Conservation (phyloP, 2,888 invertebrate genomes). For the Elysia crispata region DNA sequence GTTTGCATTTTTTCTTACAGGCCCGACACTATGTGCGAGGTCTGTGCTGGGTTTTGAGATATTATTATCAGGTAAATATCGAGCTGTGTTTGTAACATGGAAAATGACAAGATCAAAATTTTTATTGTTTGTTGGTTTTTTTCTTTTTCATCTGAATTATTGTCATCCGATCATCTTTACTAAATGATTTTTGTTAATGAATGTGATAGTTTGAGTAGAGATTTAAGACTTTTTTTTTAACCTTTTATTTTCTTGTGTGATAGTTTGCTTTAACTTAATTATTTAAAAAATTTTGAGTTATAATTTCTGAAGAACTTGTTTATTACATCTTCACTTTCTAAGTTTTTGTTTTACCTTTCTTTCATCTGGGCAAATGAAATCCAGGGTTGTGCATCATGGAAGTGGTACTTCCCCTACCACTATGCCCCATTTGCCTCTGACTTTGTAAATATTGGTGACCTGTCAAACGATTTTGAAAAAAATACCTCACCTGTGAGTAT, state of each 20-base stretch:
- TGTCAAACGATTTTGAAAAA: conserved; percentile 89
- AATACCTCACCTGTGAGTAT: conserved; percentile 89
- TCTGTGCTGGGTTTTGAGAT: conserved; percentile 97
- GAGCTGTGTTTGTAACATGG: neutral
- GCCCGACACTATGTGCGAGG: conserved; percentile 96
- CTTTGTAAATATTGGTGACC: conserved; percentile 92
- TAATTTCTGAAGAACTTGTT: no score
- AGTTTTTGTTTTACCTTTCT: neutral
- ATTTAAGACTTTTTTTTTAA: no score
- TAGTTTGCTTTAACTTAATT: no score
- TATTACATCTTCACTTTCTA: neutral
- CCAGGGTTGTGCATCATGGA: conserved; percentile 97
- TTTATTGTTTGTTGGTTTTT: neutral
- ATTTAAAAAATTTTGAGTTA: no score
- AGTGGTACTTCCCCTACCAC: conserved; percentile 99
- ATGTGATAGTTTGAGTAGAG: no score
- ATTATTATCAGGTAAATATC: conserved; percentile 90
- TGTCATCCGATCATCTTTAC: no score
- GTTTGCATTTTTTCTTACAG: conserved; percentile 55
- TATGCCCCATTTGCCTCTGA: conserved; percentile 99
- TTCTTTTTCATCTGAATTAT: no score
- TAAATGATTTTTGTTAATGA: neutral
- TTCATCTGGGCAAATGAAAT: no score
- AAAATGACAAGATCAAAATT: neutral
- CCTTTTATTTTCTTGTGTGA: conserved; percentile 37